Conservation (phyloP, 2,113 vertebrate genomes). For the Cyprinodon variegatus region DNA sequence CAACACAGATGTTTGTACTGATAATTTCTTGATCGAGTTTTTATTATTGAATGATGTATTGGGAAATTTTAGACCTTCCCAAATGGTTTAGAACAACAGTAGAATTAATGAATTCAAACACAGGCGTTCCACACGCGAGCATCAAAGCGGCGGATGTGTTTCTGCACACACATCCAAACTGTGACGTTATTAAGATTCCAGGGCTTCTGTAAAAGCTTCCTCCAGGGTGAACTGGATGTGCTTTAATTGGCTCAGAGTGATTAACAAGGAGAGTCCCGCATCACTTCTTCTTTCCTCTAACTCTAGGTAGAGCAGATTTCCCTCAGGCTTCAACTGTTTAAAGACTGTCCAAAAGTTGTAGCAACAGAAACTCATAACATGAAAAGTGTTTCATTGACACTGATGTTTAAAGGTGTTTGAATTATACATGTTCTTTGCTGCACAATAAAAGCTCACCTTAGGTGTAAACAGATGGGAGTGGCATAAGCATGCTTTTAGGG, state of each 20-base stretch:
- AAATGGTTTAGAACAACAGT: neutral
- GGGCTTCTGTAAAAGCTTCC: slow-evolving; percentile 47
- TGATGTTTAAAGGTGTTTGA: neutral
- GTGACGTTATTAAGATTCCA: slow-evolving; percentile 54
- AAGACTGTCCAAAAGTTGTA: neutral
- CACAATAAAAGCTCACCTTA: neutral
- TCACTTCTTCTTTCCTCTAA: neutral
- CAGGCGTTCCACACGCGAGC: neutral
- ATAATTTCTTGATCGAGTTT: neutral
- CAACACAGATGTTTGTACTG: neutral
- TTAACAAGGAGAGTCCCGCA: slow-evolving; percentile 27
- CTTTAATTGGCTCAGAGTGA: slow-evolving; percentile 60
- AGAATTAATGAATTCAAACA: neutral
- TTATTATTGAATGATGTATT: neutral
- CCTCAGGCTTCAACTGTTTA: neutral
- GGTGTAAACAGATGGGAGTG: neutral
- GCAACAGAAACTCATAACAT: neutral
- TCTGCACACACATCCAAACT: slow-evolving; percentile 12
- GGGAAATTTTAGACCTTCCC: no score
- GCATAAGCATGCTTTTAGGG: neutral
- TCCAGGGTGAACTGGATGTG: neutral
- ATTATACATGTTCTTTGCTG: neutral
- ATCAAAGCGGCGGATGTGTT: slow-evolving; percentile 45
- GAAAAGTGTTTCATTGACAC: neutral
- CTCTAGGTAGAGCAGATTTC: neutral